Percentiles rank a stretch among this genome's conserved stretches.
phyloP scores from a whole-genome alignment of 2,797 vertebrate species.

The Siniperca scherzeri region DNA sequence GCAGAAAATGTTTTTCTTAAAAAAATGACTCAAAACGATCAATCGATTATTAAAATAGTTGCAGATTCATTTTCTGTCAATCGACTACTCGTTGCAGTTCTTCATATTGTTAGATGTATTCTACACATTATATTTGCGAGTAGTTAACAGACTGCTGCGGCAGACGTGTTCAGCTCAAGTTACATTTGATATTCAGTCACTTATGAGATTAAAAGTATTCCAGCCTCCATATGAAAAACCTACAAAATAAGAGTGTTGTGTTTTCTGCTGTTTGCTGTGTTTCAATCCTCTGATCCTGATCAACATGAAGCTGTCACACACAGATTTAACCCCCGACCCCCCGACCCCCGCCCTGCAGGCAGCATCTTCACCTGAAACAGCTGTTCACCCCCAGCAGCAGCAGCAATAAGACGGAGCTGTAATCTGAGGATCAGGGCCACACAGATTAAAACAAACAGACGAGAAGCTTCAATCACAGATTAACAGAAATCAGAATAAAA shows the following conservation, averaged over 20 bases:
- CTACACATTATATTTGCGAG: too few relatives aligned
- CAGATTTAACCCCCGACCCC: conserved; percentile 23
- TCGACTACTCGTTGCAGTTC: too few relatives aligned
- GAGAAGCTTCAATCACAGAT: conserved; percentile 70
- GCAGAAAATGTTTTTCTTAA: too few relatives aligned
- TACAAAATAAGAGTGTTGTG: not conserved
- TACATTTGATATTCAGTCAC: too few relatives aligned
- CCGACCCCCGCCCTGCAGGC: not conserved
- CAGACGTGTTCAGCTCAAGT: too few relatives aligned
- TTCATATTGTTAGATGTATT: too few relatives aligned
- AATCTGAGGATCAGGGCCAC: conserved; percentile 96
- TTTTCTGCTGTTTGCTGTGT: conserved; percentile 9
- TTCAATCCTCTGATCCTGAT: conserved; percentile 61
- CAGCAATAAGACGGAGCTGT: conserved; percentile 90
- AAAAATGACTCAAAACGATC: too few relatives aligned
- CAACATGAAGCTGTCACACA: conserved; percentile 40
- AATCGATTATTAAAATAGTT: too few relatives aligned
- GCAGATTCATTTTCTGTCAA: too few relatives aligned
- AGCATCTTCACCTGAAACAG: conserved; percentile 77
- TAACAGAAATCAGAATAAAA: conserved; percentile 83
- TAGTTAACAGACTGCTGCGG: too few relatives aligned
- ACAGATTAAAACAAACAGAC: conserved; percentile 92
- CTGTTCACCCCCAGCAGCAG: conserved; percentile 70
- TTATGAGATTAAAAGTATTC: not conserved
- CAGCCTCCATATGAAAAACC: not conserved